Conservation (phyloP, 2,113 vertebrate genomes). For the Platysternon megacephalum region DNA sequence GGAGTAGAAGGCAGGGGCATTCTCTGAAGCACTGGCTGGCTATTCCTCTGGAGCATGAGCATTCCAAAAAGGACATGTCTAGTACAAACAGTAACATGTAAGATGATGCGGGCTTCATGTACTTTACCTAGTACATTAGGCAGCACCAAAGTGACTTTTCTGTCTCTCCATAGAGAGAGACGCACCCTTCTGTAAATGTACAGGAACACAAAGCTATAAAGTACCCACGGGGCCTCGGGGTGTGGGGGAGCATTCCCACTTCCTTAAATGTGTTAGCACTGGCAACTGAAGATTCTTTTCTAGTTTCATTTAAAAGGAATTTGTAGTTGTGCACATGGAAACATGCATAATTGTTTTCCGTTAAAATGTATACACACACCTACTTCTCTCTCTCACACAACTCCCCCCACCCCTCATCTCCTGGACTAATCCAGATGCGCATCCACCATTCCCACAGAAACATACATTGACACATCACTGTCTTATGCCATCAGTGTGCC, state of each 20-base stretch:
- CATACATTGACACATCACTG: neutral
- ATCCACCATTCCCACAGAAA: neutral
- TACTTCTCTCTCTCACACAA: neutral
- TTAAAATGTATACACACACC: neutral
- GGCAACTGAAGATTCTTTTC: neutral
- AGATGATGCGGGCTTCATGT: neutral
- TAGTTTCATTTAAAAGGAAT: neutral
- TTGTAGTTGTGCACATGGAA: neutral
- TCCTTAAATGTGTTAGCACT: neutral
- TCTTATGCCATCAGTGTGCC: neutral
- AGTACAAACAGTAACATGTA: neutral
- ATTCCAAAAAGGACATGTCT: rapidly evolving
- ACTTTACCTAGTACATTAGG: neutral
- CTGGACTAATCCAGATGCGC: neutral
- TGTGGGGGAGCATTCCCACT: neutral
- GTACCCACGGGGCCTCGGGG: neutral
- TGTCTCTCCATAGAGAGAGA: neutral
- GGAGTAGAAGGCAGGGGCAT: neutral
- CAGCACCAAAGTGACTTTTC: neutral
- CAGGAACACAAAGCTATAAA: neutral
- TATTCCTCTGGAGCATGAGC: neutral
- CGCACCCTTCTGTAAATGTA: neutral
- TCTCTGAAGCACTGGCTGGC: neutral
- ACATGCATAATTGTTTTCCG: neutral
- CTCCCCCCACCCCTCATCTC: neutral